Evolutionary conservation across 64 coral and sea anemone species (phyloP).

Genomic region (Actinia tenebrosa): DNA sequence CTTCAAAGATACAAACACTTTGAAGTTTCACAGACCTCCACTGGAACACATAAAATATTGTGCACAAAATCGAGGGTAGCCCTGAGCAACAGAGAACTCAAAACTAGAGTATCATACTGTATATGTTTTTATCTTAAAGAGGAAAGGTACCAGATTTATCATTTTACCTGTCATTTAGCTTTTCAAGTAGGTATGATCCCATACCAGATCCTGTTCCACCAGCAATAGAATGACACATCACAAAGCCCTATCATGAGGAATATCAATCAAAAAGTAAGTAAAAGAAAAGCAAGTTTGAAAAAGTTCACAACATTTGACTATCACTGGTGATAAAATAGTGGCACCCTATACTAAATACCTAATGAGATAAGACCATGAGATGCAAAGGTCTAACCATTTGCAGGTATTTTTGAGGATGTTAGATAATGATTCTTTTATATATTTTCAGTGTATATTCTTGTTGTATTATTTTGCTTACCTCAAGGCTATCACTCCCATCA

Average conservation of each 20-base stretch:
- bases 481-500: conserved; percentile 98
- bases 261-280: not conserved
- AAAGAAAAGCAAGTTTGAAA: not conserved
- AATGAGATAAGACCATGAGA: too few species aligned
- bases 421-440: too few species aligned
- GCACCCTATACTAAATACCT: too few species aligned
- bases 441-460: not conserved
- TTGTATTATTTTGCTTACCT: conserved; percentile 37
- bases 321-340: too few species aligned
- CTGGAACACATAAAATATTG: not conserved
- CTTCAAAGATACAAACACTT: too few species aligned
- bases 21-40: too few species aligned
- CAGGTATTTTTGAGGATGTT: too few species aligned
- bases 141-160: not conserved
- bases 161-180: conserved; percentile 96
- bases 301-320: not conserved
- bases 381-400: too few species aligned
- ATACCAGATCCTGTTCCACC: conserved; percentile 98
- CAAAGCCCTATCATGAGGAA: conserved; percentile 74
- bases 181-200: conserved; percentile 98
- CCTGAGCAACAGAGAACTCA: too few species aligned
- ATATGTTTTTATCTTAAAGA: not conserved
- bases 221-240: conserved; percentile 96
- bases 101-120: too few species aligned
- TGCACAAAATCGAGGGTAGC: too few species aligned